A percentile compares a stretch with the other conserved stretches of the same genome.
Evolutionary conservation across 2,797 vertebrate species (phyloP).

Genomic region (Perodicticus potto): DNA sequence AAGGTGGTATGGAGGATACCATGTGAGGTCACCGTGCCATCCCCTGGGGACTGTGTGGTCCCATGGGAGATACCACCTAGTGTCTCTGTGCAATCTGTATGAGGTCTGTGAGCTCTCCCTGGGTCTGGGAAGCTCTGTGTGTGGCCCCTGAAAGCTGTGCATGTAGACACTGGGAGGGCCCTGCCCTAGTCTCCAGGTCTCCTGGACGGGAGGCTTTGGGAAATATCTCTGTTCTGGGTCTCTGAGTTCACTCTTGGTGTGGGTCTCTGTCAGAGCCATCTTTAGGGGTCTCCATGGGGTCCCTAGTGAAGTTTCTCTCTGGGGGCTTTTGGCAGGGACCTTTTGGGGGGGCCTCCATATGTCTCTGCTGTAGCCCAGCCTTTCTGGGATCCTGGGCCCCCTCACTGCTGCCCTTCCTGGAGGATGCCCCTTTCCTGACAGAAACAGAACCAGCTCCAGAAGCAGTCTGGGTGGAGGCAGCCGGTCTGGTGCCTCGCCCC

Average conservation of each 20-base stretch:
- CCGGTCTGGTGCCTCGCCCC: neutral
- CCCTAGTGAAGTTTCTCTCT: neutral
- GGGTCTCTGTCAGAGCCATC: neutral
- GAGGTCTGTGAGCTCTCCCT: no score
- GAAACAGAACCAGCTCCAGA: neutral
- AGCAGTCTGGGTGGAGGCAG: neutral
- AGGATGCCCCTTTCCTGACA: neutral
- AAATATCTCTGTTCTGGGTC: neutral
- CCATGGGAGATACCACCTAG: no score
- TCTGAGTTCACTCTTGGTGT: neutral
- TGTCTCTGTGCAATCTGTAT: no score
- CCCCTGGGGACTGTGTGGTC: no score
- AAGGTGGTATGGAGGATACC: neutral
- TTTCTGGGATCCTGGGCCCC: neutral
- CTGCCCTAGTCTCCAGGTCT: neutral
- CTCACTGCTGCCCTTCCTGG: neutral
- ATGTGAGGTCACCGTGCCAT: neutral
- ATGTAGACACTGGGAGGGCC: neutral
- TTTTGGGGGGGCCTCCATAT: neutral
- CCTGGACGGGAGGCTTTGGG: neutral
- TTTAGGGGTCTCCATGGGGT: neutral
- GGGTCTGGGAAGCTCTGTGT: no score
- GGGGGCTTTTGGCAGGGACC: neutral
- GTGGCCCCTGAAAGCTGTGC: neutral
- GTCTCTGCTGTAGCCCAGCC: neutral